Percentiles rank a stretch among this genome's conserved stretches.
phyloP scores from a whole-genome alignment of 2,113 vertebrate species.

The Dasypus novemcinctus region DNA sequence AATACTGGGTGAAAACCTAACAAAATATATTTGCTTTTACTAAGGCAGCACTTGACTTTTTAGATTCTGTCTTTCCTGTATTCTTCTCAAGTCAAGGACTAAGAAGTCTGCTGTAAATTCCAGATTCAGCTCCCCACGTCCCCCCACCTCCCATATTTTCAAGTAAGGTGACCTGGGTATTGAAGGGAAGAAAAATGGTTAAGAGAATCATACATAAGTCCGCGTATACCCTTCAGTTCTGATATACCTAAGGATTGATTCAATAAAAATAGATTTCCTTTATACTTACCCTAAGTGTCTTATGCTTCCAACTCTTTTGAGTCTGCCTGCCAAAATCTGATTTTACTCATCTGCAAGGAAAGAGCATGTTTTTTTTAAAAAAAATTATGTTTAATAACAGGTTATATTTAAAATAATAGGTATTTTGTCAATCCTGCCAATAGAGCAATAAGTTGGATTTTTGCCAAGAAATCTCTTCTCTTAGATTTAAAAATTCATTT shows the following conservation, averaged over 20 bases:
- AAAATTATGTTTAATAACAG: conserved; percentile 21
- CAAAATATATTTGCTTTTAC: conserved; percentile 10
- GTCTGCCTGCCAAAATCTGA: not conserved
- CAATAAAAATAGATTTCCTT: conserved; percentile 41
- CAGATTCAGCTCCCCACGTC: not conserved
- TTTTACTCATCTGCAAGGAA: not conserved
- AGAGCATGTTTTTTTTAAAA: not conserved
- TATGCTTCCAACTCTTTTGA: not conserved
- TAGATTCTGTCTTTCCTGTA: not conserved
- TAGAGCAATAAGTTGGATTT: not conserved
- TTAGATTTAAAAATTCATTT: conserved; percentile 4
- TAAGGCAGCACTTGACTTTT: not conserved
- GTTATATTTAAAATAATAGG: not conserved
- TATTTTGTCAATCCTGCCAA: conserved; percentile 2
- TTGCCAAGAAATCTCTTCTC: not conserved
- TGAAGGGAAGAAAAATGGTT: not conserved
- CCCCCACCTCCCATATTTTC: not conserved
- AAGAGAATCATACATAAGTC: not conserved
- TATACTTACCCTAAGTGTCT: not conserved
- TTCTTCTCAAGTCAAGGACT: not conserved
- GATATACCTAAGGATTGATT: not conserved
- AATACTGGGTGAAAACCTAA: not conserved
- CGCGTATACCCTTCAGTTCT: not conserved
- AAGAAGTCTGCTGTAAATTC: not conserved
- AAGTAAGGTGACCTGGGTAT: not conserved